Evolutionary conservation across 2,797 vertebrate species (phyloP).

Genomic region (Pangasius mekongensis): DNA sequence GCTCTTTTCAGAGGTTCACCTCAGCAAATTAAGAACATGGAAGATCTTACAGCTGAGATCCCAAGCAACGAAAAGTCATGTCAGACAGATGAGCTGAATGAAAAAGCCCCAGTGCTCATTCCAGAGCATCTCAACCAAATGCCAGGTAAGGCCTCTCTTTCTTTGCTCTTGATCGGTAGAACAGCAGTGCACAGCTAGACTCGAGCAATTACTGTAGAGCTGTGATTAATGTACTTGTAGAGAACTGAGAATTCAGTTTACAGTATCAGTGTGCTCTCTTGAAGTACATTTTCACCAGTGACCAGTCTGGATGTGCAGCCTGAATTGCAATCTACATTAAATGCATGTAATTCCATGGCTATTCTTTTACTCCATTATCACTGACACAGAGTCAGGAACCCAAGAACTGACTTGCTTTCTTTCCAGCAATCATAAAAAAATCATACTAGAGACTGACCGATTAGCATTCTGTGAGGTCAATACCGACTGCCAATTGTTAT

Average conservation of each 20-base stretch:
- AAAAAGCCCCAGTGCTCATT: slow-evolving; percentile 11
- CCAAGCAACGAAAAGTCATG: slow-evolving; percentile 54
- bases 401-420: not conserved
- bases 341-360: not conserved
- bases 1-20: not conserved
- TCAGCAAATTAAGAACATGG: slow-evolving; percentile 21
- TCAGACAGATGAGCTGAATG: slow-evolving; percentile 43
- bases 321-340: not conserved
- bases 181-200: not conserved
- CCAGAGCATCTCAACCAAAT: slow-evolving; percentile 28
- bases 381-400: not conserved
- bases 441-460: not conserved
- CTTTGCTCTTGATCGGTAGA: not conserved
- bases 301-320: not conserved
- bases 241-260: not conserved
- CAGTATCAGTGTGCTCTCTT: not conserved
- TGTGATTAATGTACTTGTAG: not conserved
- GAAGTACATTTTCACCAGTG: not conserved
- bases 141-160: not conserved
- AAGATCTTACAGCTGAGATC: slow-evolving; percentile 18
- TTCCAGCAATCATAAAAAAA: not conserved
- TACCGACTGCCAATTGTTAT: not conserved
- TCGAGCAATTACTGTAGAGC: not conserved
- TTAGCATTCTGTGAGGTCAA: not conserved
- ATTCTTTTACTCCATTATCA: not conserved